Evolutionary conservation across 2,888 invertebrate species (phyloP), one percentile per base, ranked within the genome.

Genomic region (Parnassius orleans): DNA sequence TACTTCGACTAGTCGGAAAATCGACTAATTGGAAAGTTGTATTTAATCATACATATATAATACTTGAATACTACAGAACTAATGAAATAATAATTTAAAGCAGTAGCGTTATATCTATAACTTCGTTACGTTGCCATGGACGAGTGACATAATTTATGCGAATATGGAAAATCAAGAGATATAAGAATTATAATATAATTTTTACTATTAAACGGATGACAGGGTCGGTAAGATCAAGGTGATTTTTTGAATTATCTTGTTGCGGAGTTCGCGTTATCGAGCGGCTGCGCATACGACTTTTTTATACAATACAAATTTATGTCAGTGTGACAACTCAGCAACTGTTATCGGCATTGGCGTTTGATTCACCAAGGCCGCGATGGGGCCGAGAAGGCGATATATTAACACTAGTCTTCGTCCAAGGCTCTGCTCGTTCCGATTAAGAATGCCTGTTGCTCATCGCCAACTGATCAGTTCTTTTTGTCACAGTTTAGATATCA

Each of bases 231-330:
- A 83, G 82, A 85, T 83, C 80, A 79, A 78, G 77, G 72, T 76
- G 74, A 75, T 69, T 73, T 70, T 64, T 67, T 73, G 72, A 68
- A 68, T 78, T 84, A 87, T 88, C 86, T 87, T 79, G 89, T 90
- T 86, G 82, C 86, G 76, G 81, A 70, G 82, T 72, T 68, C 68
- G 65, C 69, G 76, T 74, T 86, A 86, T 87, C 84, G 76, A 72
- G 72, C 70, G 74, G 74, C 75, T 79, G 74, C 79, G 74, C 72
- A 74, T 80, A 78, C 80, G 75, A 78, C 77, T 77, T 80, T 81
- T 81, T 81, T 72, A 90, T 84, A 86, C 84, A 85, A 84, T 86
- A 85, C 83, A 84, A 87, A 90, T 88, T 86, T 90, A 88, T 90
- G 88, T 88, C 85, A 90, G 81, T 86, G 83, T 90, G 86, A 85